Evolutionary conservation across 2,797 vertebrate genomes (phyloP).

Genomic region (Agapornis canus): DNA sequence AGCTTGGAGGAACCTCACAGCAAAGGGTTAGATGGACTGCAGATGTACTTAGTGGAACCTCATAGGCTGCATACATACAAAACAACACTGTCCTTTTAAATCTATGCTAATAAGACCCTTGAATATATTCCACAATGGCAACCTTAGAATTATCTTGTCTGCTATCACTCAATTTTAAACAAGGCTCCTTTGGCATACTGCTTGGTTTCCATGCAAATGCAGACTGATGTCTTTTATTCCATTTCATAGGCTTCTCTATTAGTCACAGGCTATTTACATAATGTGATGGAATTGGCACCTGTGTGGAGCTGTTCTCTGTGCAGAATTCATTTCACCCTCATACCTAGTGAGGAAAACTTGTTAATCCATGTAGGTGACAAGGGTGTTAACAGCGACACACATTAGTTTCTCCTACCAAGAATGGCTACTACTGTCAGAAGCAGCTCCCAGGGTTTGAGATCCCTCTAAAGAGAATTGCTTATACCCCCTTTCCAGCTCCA

Average conservation of each 20-base stretch:
- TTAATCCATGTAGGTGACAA: not conserved
- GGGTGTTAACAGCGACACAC: not conserved
- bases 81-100: not conserved
- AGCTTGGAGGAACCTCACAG: not conserved
- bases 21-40: not conserved
- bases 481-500: not conserved
- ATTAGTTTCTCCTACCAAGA: not conserved
- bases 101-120: constrained; percentile 37
- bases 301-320: not conserved
- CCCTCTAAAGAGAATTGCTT: not conserved
- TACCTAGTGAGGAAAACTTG: not conserved
- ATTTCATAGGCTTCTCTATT: constrained; percentile 30
- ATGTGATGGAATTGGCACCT: constrained; percentile 52
- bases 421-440: not conserved
- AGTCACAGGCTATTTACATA: constrained; percentile 62
- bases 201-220: constrained; percentile 23
- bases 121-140: constrained; percentile 16
- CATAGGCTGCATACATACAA: not conserved
- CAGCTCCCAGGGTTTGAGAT: not conserved
- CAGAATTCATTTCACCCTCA: constrained; percentile 10
- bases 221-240: constrained; percentile 36
- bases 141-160: constrained; percentile 63
- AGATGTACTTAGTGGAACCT: not conserved
- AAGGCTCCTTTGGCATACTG: not conserved
- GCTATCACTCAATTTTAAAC: constrained; percentile 40